Percentiles rank a stretch among this genome's conserved stretches.
Conservation (phyloP, 2,797 vertebrate species). For the Pseudochaenichthys georgianus region DNA sequence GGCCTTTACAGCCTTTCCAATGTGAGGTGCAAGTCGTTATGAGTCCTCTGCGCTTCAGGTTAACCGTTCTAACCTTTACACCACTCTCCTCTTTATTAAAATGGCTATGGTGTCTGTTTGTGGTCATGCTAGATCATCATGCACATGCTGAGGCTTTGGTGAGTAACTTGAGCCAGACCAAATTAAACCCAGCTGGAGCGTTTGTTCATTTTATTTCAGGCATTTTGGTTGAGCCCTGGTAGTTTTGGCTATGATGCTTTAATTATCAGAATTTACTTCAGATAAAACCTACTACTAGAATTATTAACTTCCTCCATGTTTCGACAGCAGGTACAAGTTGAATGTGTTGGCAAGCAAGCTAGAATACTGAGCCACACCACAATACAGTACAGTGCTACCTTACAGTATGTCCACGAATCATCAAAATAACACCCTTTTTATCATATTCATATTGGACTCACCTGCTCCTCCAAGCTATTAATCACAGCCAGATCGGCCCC, state of each 20-base stretch:
- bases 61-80: no score
- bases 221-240: neutral
- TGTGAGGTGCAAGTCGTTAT: no score
- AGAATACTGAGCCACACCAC: neutral
- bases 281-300: neutral
- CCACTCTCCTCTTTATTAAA: no score
- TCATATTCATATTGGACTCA: slow-evolving; percentile 14
- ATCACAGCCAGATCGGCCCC: slow-evolving; percentile 48
- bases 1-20: no score
- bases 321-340: neutral
- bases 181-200: no score
- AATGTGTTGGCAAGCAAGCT: slow-evolving; percentile 1
- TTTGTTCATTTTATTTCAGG: no score
- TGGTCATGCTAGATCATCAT: no score
- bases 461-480: slow-evolving; percentile 43
- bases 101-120: no score
- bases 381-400: neutral
- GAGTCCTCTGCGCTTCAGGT: no score
- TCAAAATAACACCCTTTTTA: neutral
- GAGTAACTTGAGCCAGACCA: no score
- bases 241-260: neutral
- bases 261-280: neutral
- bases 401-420: neutral
- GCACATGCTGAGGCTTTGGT: no score
- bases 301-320: neutral